Evolutionary conservation across 2,888 invertebrate species (phyloP).

Genomic region (Ormia ochracea): DNA sequence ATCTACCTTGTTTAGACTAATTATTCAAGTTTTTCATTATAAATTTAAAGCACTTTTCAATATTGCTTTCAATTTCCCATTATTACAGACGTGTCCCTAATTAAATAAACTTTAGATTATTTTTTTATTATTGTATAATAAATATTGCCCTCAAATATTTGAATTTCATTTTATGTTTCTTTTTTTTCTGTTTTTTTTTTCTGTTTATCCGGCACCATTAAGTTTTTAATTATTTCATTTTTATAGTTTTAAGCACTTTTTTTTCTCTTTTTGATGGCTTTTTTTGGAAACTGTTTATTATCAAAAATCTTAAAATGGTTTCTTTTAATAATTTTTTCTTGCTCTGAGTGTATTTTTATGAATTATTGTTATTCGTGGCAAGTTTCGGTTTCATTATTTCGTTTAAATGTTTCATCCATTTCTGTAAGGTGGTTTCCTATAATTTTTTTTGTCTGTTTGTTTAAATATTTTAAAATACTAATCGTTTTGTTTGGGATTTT

Average conservation of each 20-base stretch:
- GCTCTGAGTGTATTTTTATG: not conserved
- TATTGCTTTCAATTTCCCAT: constrained; percentile 17
- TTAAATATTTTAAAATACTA: constrained; percentile 50
- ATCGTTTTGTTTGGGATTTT: constrained; percentile 16
- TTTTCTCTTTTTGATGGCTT: constrained; percentile 41
- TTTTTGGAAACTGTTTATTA: constrained; percentile 5
- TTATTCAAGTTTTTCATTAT: constrained; percentile 26
- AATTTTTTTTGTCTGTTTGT: not conserved
- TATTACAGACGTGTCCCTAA: constrained; percentile 6
- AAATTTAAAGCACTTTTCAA: constrained; percentile 44
- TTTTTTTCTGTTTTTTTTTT: no score
- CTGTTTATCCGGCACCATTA: constrained; percentile 68
- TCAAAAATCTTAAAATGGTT: constrained; percentile 23
- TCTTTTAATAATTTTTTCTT: constrained; percentile 22
- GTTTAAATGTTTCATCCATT: constrained; percentile 26
- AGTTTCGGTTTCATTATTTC: constrained; percentile 22
- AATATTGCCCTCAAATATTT: constrained; percentile 67
- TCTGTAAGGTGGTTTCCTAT: constrained; percentile 49
- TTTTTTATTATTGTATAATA: constrained; percentile 63
- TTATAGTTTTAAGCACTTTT: constrained; percentile 30
- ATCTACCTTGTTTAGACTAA: constrained; percentile 43
- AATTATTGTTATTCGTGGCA: constrained; percentile 19
- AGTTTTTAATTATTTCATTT: constrained; percentile 56
- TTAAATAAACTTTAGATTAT: constrained; percentile 8
- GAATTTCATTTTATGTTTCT: not conserved